Evolutionary conservation across 2,113 vertebrate genomes (phyloP).

Genomic region (Stomatorhinus ivindoensis): DNA sequence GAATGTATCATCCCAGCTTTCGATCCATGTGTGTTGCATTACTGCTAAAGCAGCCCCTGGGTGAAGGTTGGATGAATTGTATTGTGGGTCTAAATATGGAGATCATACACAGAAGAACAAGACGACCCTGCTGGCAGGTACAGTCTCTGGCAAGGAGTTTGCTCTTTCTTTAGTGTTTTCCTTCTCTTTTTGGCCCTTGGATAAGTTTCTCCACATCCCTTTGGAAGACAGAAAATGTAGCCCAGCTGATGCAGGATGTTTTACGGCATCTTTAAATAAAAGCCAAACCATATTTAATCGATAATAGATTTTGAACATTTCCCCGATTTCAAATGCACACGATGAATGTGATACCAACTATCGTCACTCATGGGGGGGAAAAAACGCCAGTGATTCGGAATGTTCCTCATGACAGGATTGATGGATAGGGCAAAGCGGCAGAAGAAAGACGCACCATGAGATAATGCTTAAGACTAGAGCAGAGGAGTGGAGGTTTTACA

Average conservation of each 20-base stretch:
- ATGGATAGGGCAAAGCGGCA: neutral
- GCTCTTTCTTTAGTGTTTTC: conserved; percentile 17
- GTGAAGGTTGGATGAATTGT: conserved; percentile 13
- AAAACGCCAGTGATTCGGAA: neutral
- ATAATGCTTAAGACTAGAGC: neutral
- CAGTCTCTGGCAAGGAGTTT: conserved; percentile 28
- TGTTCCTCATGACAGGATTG: neutral
- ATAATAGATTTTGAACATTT: neutral
- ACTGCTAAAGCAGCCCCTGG: conserved; percentile 12
- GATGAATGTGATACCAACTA: neutral
- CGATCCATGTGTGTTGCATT: conserved; percentile 7
- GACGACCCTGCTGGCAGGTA: conserved; percentile 24
- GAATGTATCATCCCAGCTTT: neutral
- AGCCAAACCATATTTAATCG: conserved; percentile 16
- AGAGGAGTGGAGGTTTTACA: neutral
- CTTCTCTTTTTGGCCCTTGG: neutral
- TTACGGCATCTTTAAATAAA: conserved; percentile 5
- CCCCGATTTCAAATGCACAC: neutral
- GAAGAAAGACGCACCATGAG: neutral
- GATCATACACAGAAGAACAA: conserved; percentile 27
- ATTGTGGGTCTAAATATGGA: conserved; percentile 35
- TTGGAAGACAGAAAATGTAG: neutral
- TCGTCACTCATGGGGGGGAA: neutral
- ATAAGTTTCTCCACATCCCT: neutral
- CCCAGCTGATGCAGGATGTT: neutral